Conservation (phyloP, 2,797 vertebrate species). For the Adelosebastes latens region DNA sequence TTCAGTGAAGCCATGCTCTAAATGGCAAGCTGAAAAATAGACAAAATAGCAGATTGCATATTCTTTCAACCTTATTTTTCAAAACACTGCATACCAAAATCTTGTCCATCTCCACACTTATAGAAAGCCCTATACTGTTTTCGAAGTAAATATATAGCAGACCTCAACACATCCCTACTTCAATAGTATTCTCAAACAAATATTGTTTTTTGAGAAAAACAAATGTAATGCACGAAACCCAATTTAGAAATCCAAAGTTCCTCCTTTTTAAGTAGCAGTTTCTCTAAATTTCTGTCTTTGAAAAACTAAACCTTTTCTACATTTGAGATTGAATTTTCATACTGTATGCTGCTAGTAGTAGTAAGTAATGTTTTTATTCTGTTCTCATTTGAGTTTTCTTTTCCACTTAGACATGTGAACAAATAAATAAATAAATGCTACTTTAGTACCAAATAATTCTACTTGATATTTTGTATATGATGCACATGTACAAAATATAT, state of each 20-base stretch:
- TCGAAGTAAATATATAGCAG: neutral
- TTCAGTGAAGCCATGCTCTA: constrained; percentile 5
- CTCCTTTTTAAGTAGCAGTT: neutral
- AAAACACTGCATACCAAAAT: neutral
- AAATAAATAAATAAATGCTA: neutral
- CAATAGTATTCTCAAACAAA: neutral
- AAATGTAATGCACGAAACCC: neutral
- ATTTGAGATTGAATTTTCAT: neutral
- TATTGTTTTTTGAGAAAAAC: neutral
- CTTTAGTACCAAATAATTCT: neutral
- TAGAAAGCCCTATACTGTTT: neutral
- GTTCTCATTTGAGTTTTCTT: neutral
- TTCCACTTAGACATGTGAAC: neutral
- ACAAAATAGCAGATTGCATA: neutral
- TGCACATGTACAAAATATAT: too few relatives aligned
- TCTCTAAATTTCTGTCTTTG: neutral
- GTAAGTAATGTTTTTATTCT: neutral
- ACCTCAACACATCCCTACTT: neutral
- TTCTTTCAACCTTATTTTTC: too few relatives aligned
- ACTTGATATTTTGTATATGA: neutral
- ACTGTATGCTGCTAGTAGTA: neutral
- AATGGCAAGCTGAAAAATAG: constrained; percentile 11
- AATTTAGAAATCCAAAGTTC: neutral
- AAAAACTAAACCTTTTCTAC: neutral
- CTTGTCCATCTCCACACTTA: neutral